Evolutionary conservation across 2,113 vertebrate genomes (phyloP).

Genomic region (Saccopteryx bilineata): DNA sequence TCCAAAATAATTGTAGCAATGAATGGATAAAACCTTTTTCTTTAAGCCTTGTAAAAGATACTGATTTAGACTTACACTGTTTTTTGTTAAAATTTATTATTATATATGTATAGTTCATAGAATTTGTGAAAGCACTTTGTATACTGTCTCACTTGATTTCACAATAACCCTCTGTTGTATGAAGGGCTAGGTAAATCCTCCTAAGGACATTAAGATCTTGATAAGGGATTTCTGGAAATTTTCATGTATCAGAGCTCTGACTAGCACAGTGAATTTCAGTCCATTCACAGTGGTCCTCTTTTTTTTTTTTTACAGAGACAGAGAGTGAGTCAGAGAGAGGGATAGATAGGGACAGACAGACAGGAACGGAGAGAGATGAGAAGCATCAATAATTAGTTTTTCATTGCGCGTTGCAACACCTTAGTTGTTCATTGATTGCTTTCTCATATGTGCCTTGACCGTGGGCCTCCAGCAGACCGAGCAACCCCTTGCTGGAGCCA

Average conservation of each 20-base stretch:
- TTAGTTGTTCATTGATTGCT: too few species aligned
- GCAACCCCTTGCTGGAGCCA: too few species aligned
- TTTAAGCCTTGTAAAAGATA: neutral
- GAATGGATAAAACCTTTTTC: neutral
- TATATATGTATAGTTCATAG: neutral
- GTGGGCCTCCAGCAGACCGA: too few species aligned
- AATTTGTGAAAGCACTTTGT: constrained; percentile 17
- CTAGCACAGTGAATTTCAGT: neutral
- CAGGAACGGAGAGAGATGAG: too few species aligned
- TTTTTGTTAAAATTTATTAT: constrained; percentile 37
- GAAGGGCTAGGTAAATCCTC: neutral
- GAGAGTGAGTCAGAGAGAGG: too few species aligned
- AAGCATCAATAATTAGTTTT: too few species aligned
- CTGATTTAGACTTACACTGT: neutral
- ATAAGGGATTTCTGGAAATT: constrained; percentile 55
- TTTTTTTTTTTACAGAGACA: too few species aligned
- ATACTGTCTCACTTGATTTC: constrained; percentile 3
- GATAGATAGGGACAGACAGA: too few species aligned
- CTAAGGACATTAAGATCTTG: neutral
- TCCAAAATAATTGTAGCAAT: constrained; percentile 17
- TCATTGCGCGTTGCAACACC: too few species aligned
- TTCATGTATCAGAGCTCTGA: neutral
- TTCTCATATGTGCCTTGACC: too few species aligned
- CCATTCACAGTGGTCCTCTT: neutral
- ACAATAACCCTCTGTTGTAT: neutral